Evolutionary conservation across 2,888 invertebrate genomes (phyloP).

Genomic region (Eupithecia dodoneata): DNA sequence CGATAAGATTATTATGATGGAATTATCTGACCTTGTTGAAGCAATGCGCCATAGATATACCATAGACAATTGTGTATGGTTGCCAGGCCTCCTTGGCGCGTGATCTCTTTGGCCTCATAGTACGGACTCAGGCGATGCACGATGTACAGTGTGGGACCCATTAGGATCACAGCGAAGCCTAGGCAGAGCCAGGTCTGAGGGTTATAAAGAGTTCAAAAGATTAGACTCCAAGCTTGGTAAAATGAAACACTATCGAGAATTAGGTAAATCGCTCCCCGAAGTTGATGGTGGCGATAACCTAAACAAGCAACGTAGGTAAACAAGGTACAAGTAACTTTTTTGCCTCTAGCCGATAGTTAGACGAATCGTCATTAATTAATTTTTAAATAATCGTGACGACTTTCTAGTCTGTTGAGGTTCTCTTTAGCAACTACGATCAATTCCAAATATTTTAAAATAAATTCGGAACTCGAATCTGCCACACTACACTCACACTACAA

Average conservation of each 20-base stretch:
- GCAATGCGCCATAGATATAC: slow-evolving; percentile 95
- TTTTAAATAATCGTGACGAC: neutral
- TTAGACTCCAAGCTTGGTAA: neutral
- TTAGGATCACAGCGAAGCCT: slow-evolving; percentile 87
- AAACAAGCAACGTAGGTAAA: neutral
- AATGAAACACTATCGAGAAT: neutral
- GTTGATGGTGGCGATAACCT: neutral
- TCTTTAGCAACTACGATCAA: neutral
- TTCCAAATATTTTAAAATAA: neutral
- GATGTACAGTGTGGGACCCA: slow-evolving; percentile 90
- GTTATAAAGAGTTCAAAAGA: neutral
- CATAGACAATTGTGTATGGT: slow-evolving; percentile 90
- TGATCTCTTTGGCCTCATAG: slow-evolving; percentile 86
- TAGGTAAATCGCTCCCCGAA: neutral
- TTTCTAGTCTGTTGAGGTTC: neutral
- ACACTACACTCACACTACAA: neutral
- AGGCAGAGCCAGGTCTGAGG: slow-evolving; percentile 92
- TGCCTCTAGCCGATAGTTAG: no score
- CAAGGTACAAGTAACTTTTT: no score
- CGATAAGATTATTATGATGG: neutral
- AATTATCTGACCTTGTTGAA: slow-evolving; percentile 90
- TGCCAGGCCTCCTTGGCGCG: slow-evolving; percentile 81
- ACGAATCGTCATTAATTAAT: neutral
- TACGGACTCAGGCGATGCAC: slow-evolving; percentile 90
- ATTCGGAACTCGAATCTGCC: neutral